These are phyloP conservation scores for Guaruba guarouba DNA, from an alignment of 2,113 vertebrate species.

Conservation along the genomic window DNA sequence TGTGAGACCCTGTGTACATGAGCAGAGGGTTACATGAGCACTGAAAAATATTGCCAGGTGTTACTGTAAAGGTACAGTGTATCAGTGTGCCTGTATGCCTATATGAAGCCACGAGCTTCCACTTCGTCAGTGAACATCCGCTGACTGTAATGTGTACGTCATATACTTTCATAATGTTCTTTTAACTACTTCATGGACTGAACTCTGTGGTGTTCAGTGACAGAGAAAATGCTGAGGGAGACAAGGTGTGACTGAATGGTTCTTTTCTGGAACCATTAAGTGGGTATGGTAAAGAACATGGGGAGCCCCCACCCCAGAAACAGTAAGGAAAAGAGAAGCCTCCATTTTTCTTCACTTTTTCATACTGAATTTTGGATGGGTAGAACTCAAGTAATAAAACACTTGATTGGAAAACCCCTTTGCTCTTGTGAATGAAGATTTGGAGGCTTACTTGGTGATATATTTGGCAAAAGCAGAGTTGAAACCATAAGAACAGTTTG, in stretches of 20 bases:
- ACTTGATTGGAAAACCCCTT: not conserved
- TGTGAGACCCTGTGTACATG: fast-evolving
- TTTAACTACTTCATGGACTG: not conserved
- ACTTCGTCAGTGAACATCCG: not conserved
- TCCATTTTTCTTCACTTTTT: not conserved
- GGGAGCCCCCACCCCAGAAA: not conserved
- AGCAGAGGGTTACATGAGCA: too few relatives aligned
- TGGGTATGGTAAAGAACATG: not conserved
- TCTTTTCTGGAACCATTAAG: not conserved
- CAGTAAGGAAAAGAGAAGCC: not conserved
- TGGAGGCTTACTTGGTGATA: not conserved
- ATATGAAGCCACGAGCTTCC: not conserved
- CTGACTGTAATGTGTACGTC: not conserved
- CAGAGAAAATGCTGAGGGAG: not conserved
- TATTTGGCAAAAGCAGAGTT: not conserved
- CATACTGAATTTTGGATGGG: not conserved
- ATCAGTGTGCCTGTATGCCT: not conserved
- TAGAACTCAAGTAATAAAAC: not conserved
- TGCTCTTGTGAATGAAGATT: not conserved
- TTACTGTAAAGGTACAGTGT: not conserved
- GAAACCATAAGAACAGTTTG: not conserved
- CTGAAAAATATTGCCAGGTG: not conserved
- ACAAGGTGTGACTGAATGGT: not conserved
- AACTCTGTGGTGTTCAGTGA: not conserved
- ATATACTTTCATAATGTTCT: not conserved